These are phyloP conservation scores for Micromussa lordhowensis DNA, from an alignment of 92 coral and sea anemone genomes.

Conservation along the genomic window DNA sequence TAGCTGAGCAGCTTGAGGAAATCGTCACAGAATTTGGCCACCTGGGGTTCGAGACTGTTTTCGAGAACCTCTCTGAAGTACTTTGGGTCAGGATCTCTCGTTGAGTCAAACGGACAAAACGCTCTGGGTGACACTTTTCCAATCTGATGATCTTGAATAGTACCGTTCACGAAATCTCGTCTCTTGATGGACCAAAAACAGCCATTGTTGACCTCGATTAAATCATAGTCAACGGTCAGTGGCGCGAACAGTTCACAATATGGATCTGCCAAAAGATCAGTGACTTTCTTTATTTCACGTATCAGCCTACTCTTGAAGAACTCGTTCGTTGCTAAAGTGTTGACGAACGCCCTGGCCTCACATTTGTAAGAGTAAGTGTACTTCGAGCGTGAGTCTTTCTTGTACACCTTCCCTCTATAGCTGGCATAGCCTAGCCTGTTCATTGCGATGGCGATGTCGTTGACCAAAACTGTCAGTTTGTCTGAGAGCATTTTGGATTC, in stretches of 20 bases:
- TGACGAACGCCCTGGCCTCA: slow-evolving; percentile 41
- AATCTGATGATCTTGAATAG: slow-evolving; percentile 12
- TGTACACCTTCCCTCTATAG: slow-evolving; percentile 47
- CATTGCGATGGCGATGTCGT: slow-evolving; percentile 51
- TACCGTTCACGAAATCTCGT: slow-evolving; percentile 18
- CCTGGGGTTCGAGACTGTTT: background rate
- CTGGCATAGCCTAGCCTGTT: slow-evolving; percentile 43
- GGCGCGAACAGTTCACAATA: slow-evolving; percentile 43
- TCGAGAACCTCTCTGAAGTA: slow-evolving; percentile 31
- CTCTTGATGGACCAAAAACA: slow-evolving; percentile 48
- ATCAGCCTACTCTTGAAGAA: slow-evolving; percentile 33
- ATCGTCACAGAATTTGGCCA: background rate
- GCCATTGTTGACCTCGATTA: slow-evolving; percentile 50
- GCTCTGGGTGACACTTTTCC: slow-evolving; percentile 29
- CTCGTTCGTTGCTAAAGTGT: slow-evolving; percentile 51
- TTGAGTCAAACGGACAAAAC: background rate
- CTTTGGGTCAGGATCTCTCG: slow-evolving; percentile 10
- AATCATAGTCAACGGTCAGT: slow-evolving; percentile 33
- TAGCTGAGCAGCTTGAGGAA: background rate
- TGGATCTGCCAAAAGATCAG: slow-evolving; percentile 49
- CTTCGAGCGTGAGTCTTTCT: slow-evolving; percentile 20
- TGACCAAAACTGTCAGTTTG: slow-evolving; percentile 50
- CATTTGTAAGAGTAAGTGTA: slow-evolving; percentile 39
- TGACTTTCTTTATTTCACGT: too few relatives aligned
- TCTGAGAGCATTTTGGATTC: slow-evolving; percentile 40